phyloP scores from a whole-genome alignment of 2,113 vertebrate species.

The chimpanzee (Pan troglodytes) region NHGRI_mPanTro3-v2.1_pri NC_072402.2:133222501-133223000 shows the following conservation, averaged over 20 bases:
- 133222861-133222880: neutral
- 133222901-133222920: neutral
- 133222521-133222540: too few relatives aligned
- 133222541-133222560: too few relatives aligned
- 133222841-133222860: neutral
- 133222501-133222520: too few relatives aligned
- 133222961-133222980: neutral
- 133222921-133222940: neutral
- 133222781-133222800: neutral
- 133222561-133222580: neutral
- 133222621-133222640: neutral
- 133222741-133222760: neutral
- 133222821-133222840: neutral
- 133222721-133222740: neutral
- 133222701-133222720: neutral
- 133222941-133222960: neutral
- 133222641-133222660: neutral
- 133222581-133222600: neutral
- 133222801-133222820: neutral
- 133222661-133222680: neutral
- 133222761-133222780: neutral
- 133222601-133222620: neutral
- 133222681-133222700: neutral
- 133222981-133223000: slow-evolving; percentile 39
- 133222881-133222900: neutral